These are phyloP conservation scores for Peromyscus polionotus DNA, from an alignment of 2,113 vertebrate species.

Conservation along the genomic window DNA sequence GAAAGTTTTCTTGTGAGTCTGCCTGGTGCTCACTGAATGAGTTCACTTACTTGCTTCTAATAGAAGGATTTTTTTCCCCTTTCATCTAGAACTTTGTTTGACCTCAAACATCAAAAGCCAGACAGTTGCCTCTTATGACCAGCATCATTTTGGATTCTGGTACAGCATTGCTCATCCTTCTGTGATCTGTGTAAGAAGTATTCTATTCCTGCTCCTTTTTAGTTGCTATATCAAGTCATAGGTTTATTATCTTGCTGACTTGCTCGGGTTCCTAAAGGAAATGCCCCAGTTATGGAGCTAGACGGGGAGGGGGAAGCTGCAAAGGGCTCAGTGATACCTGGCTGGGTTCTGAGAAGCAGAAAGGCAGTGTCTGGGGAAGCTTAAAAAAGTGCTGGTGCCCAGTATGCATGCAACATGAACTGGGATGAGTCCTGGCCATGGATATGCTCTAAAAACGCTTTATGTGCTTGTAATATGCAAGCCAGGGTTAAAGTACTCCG, in stretches of 20 bases:
- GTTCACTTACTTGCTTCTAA: constrained; percentile 58
- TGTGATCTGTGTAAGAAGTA: constrained; percentile 95
- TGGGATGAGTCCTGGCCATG: background rate
- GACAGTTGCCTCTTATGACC: constrained; percentile 92
- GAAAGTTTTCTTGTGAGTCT: constrained; percentile 34
- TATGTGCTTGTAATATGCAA: constrained; percentile 43
- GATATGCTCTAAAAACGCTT: constrained; percentile 31
- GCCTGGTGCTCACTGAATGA: constrained; percentile 40
- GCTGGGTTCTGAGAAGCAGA: background rate
- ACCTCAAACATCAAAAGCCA: constrained; percentile 97
- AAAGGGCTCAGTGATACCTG: background rate
- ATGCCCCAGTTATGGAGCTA: background rate
- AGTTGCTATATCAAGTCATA: background rate
- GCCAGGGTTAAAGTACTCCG: background rate
- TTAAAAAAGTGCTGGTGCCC: background rate
- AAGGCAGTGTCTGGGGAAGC: background rate
- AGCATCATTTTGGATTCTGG: constrained; percentile 98
- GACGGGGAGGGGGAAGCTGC: background rate
- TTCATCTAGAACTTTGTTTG: constrained; percentile 93
- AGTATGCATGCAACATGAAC: background rate
- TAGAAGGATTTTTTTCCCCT: background rate
- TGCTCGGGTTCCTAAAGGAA: background rate
- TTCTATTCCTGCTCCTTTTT: background rate
- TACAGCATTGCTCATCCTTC: constrained; percentile 93
- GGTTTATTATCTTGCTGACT: background rate